A percentile compares a stretch with the other conserved stretches of the same genome.
These are phyloP conservation scores for Sprattus sprattus DNA, from an alignment of 2,113 vertebrate genomes.

Conservation along the genomic window DNA sequence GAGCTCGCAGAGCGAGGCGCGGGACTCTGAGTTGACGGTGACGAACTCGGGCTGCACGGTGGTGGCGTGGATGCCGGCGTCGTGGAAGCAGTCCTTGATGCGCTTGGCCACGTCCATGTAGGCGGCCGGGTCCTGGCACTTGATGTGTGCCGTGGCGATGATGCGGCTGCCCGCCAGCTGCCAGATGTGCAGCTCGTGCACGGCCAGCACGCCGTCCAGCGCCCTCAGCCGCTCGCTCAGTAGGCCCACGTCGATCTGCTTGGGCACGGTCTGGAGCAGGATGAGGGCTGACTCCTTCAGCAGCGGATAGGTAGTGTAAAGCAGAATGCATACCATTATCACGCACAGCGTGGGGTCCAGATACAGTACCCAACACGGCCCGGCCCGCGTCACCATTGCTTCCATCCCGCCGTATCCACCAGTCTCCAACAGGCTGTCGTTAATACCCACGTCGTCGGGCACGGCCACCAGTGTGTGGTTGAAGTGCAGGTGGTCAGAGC, in stretches of 20 bases:
- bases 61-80: slow-evolving; percentile 96
- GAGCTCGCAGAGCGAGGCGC: slow-evolving; percentile 85
- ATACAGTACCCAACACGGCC: slow-evolving; percentile 97
- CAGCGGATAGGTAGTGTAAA: slow-evolving; percentile 94
- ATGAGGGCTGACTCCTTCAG: slow-evolving; percentile 98
- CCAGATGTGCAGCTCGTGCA: slow-evolving; percentile 97
- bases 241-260: slow-evolving; percentile 90
- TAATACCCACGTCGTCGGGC: slow-evolving; percentile 20
- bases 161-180: slow-evolving; percentile 96
- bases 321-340: slow-evolving; percentile 93
- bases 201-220: slow-evolving; percentile 89
- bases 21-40: slow-evolving; percentile 83
- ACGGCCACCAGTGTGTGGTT: slow-evolving; percentile 71
- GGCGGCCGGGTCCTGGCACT: slow-evolving; percentile 90
- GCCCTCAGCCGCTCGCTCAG: slow-evolving; percentile 83
- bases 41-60: slow-evolving; percentile 98
- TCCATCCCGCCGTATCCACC: not conserved
- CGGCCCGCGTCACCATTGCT: slow-evolving; percentile 55
- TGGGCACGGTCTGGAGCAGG: slow-evolving; percentile 95
- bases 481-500: slow-evolving; percentile 65
- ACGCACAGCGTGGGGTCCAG: slow-evolving; percentile 91
- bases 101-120: slow-evolving; percentile 98
- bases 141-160: slow-evolving; percentile 98
- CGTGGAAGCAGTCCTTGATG: slow-evolving; percentile 94
- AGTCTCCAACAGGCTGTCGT: not conserved